Conservation (phyloP, 2,888 invertebrate species). For the Geotrupes spiniger region DNA sequence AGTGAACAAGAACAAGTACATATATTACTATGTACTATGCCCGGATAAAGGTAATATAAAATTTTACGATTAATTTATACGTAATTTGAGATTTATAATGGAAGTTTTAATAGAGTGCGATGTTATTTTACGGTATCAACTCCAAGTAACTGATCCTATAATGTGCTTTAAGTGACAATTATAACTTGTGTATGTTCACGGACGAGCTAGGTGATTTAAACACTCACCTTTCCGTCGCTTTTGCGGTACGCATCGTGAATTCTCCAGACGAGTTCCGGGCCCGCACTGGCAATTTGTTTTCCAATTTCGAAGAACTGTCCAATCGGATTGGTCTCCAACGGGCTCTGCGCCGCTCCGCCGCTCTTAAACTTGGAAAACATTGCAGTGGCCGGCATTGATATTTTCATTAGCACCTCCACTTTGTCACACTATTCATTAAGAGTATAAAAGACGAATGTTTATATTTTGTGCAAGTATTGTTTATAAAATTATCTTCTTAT, state of each 20-base stretch:
- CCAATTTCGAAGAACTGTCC: constrained; percentile 84
- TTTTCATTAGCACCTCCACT: constrained; percentile 24
- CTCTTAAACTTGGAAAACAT: constrained; percentile 75
- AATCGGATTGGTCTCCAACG: constrained; percentile 77
- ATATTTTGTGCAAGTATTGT: no score
- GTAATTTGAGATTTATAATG: no score
- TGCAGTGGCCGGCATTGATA: constrained; percentile 50
- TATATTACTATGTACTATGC: no score
- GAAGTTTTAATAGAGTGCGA: no score
- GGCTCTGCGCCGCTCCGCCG: constrained; percentile 53
- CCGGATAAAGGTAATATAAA: no score
- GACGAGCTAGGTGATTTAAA: no score
- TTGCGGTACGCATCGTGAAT: constrained; percentile 87
- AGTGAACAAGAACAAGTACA: no score
- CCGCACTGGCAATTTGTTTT: constrained; percentile 74
- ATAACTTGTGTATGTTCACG: no score
- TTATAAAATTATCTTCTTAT: no score
- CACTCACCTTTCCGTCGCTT: constrained; percentile 82
- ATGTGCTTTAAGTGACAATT: no score
- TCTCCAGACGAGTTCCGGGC: constrained; percentile 89
- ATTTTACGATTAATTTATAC: no score
- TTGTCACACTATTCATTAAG: constrained; percentile 19
- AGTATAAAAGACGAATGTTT: not conserved
- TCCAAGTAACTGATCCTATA: constrained; percentile 6
- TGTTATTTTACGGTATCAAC: constrained; percentile 4